These are phyloP conservation scores for Sclerodermus sp. DNA, from an alignment of 2,888 invertebrate species.

Conservation along the genomic window DNA sequence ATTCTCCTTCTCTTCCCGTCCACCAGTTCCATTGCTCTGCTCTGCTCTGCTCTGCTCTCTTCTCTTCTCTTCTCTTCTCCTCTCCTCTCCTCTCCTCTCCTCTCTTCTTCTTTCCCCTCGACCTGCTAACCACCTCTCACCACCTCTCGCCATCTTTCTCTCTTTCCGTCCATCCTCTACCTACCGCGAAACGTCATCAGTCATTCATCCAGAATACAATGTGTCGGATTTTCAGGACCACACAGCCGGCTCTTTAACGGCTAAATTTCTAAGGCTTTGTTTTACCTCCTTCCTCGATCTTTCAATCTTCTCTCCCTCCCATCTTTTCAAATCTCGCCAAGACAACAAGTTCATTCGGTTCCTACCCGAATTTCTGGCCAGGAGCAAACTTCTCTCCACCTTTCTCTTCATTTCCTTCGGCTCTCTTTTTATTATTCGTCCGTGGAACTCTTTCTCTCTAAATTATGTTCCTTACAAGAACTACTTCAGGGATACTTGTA, in stretches of 20 bases:
- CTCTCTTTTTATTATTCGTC: too few relatives aligned
- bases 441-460: too few relatives aligned
- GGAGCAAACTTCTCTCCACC: too few relatives aligned
- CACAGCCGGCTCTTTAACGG: neutral
- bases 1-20: conserved; percentile 5
- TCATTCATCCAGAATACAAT: conserved; percentile 27
- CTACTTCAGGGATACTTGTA: neutral
- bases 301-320: too few relatives aligned
- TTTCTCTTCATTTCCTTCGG: too few relatives aligned
- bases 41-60: conserved; percentile 7
- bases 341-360: too few relatives aligned
- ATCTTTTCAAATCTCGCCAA: too few relatives aligned
- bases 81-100: conserved; percentile 14
- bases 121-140: neutral
- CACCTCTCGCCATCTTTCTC: conserved; percentile 8
- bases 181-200: conserved; percentile 25
- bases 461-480: neutral
- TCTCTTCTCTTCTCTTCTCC: conserved; percentile 7
- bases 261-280: too few relatives aligned
- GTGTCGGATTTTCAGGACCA: conserved; percentile 5
- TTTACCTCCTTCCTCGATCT: too few relatives aligned
- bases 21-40: neutral
- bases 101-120: conserved; percentile 13
- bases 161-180: conserved; percentile 13
- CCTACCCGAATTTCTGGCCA: too few relatives aligned